Percentiles rank a stretch among this genome's conserved stretches.
Evolutionary conservation across 2,113 vertebrate species (phyloP).

Genomic region (Mormyrus lacerda): DNA sequence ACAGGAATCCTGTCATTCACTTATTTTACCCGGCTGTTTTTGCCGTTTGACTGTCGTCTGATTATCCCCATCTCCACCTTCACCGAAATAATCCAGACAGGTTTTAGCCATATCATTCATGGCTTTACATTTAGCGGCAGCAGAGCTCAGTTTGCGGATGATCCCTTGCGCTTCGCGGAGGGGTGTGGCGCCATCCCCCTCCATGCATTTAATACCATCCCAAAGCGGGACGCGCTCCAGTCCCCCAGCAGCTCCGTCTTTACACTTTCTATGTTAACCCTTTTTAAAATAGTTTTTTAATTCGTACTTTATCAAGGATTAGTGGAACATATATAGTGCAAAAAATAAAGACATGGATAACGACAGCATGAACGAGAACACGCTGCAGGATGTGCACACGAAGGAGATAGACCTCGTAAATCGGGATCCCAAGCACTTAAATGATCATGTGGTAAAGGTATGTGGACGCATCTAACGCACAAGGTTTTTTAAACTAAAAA

Average conservation of each 20-base stretch:
- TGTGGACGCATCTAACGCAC: conserved; percentile 29
- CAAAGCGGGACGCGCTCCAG: conserved; percentile 49
- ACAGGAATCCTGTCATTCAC: neutral
- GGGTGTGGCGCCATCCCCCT: conserved; percentile 69
- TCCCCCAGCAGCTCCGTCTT: conserved; percentile 30
- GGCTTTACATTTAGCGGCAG: neutral
- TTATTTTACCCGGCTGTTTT: neutral
- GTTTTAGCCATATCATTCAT: neutral
- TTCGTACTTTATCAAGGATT: conserved; percentile 80
- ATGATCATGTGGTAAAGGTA: conserved; percentile 94
- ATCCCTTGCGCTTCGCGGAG: conserved; percentile 68
- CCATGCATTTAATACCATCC: conserved; percentile 63
- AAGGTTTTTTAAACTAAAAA: neutral
- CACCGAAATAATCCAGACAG: neutral
- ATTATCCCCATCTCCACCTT: neutral
- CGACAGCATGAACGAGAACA: conserved; percentile 77
- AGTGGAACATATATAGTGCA: conserved; percentile 96
- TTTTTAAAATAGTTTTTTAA: conserved; percentile 74
- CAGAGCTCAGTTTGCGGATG: conserved; percentile 42
- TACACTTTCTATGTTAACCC: conserved; percentile 8
- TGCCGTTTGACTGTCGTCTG: neutral
- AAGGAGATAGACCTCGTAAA: conserved; percentile 97
- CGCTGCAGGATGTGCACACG: conserved; percentile 79
- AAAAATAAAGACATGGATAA: conserved; percentile 95
- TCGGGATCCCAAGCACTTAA: conserved; percentile 87